Percentiles rank a stretch among this genome's conserved stretches.
phyloP scores from a whole-genome alignment of 2,888 invertebrate species.

The Brenthis ino region DNA sequence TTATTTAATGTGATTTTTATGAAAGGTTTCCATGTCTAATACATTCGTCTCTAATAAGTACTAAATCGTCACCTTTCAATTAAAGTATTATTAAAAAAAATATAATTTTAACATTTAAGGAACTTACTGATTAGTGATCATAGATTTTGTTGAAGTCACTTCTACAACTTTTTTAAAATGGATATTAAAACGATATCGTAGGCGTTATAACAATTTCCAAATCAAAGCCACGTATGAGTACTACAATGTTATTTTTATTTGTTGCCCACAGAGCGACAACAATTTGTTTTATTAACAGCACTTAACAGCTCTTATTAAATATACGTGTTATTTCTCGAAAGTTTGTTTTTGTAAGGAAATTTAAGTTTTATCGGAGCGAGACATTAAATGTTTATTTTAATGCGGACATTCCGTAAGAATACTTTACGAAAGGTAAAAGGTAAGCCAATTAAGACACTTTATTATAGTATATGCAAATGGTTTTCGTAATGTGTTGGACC shows the following conservation, averaged over 20 bases:
- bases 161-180: slow-evolving; percentile 24
- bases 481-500: slow-evolving; percentile 24
- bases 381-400: slow-evolving; percentile 46
- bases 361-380: slow-evolving; percentile 40
- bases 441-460: slow-evolving; percentile 42
- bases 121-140: too few relatives aligned
- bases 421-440: slow-evolving; percentile 43
- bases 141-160: neutral
- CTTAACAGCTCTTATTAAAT: slow-evolving; percentile 74
- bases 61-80: too few relatives aligned
- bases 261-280: slow-evolving; percentile 50
- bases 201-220: slow-evolving; percentile 76
- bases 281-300: slow-evolving; percentile 78
- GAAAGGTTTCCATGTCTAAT: too few relatives aligned
- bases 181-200: slow-evolving; percentile 50
- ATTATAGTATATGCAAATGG: slow-evolving; percentile 30
- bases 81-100: too few relatives aligned
- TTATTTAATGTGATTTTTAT: too few relatives aligned
- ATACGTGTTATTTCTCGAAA: slow-evolving; percentile 63
- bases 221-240: slow-evolving; percentile 59
- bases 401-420: slow-evolving; percentile 38
- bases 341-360: slow-evolving; percentile 41
- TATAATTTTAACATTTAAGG: too few relatives aligned
- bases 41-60: too few relatives aligned
- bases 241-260: slow-evolving; percentile 59